Evolutionary conservation across 2,797 vertebrate genomes (phyloP), one percentile per base, ranked within the genome.

Genomic region (Parauchenoglanis punctatus): DNA sequence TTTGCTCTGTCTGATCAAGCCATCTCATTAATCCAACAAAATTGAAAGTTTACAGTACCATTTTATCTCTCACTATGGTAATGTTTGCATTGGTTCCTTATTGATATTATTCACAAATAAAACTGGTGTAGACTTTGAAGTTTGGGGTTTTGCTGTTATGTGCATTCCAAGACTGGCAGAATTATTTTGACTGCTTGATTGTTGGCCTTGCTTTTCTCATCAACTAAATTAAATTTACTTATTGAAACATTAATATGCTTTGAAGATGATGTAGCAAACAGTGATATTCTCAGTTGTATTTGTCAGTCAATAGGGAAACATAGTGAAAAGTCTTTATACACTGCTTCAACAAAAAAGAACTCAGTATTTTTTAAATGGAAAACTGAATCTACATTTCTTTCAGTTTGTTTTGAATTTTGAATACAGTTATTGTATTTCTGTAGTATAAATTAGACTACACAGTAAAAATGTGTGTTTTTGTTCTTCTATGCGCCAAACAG

Each of bases 1-100:
- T 96, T 96, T 96, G 95, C 93, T 94, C 94, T 95, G 93, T 91
- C 94, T 93, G 94, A 95, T 95, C 93, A 95, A 95, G 95, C 95
- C 89, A 93, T 92, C 93, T 95, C 91, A 93, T 94, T 94, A 95
- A 96, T 96, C 95, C 94, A 91, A 92, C 92, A 89, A 95, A 95
- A 96, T 95, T 94, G 88, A 93, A 92, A 94, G 94, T 95, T 95
- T 96, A 94, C 93, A 92, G 90, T 92, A 92, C 87, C 91, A 92
- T 94, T 94, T 90, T 89, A 90, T 92, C 90, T 93, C 91, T 76
- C 88, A 88, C 85, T 85, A 28, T 91, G 85, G 80, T 89, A 81
- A 89, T 94, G 90, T 94, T 94, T 95, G 93, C 92, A 92, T 91
- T 95, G 93, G 91, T 90, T 91, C 92, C 89, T 75, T 91, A 89